phyloP scores from a whole-genome alignment of 2,888 invertebrate genomes.

The Sinotaia quadrata region DNA sequence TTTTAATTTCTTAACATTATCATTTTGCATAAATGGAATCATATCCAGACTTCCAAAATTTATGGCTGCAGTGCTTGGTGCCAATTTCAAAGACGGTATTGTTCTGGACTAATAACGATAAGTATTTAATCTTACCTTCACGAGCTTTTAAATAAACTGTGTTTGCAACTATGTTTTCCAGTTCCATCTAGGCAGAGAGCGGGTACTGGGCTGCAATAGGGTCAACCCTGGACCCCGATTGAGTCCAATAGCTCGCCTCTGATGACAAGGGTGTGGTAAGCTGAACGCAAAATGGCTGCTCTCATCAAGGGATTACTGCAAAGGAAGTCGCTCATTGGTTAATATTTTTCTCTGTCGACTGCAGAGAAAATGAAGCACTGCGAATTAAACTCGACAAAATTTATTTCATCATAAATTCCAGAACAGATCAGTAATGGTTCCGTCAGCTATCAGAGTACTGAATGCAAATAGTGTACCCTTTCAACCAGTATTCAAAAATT shows the following conservation, averaged over 20 bases:
- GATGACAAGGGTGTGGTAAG: constrained; percentile 63
- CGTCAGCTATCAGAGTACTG: not conserved
- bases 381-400: not conserved
- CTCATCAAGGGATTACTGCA: constrained; percentile 47
- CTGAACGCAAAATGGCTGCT: constrained; percentile 58
- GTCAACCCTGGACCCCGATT: constrained; percentile 58
- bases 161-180: constrained; percentile 73
- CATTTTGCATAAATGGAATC: too few species aligned
- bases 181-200: constrained; percentile 64
- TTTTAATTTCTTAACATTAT: too few species aligned
- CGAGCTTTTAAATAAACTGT: constrained; percentile 72
- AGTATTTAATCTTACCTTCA: constrained; percentile 63
- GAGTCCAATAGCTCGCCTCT: constrained; percentile 51
- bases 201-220: constrained; percentile 58
- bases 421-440: too few species aligned
- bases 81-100: constrained; percentile 15
- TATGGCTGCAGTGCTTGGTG: constrained; percentile 23
- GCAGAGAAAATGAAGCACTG: constrained; percentile 12
- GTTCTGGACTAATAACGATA: not conserved
- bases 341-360: constrained; percentile 39
- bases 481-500: not conserved
- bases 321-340: constrained; percentile 49
- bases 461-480: not conserved
- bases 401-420: not conserved
- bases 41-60: constrained; percentile 22